These are phyloP conservation scores for Ceyx margarethae DNA, from an alignment of 2,113 vertebrate species.

Conservation along the genomic window DNA sequence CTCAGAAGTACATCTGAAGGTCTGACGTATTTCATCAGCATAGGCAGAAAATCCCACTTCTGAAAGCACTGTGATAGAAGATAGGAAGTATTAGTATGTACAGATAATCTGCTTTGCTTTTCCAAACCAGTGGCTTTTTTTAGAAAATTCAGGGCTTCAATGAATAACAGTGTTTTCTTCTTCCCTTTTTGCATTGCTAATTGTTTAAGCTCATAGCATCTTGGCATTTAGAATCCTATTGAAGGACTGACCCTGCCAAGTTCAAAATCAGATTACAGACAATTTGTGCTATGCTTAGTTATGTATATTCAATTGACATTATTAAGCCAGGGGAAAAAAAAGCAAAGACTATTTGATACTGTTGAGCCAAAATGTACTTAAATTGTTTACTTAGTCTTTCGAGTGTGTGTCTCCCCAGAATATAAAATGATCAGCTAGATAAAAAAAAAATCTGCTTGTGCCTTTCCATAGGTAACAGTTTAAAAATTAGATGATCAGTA, in stretches of 20 bases:
- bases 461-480: neutral
- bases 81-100: constrained; percentile 30
- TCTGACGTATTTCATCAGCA: constrained; percentile 13
- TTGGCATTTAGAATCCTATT: neutral
- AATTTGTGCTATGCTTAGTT: constrained; percentile 4
- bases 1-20: neutral
- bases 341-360: neutral
- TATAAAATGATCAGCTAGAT: neutral
- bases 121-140: neutral
- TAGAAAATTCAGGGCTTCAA: neutral
- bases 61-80: neutral
- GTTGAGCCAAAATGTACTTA: neutral
- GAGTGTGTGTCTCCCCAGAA: neutral
- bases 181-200: neutral
- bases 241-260: constrained; percentile 7
- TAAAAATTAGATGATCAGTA: neutral
- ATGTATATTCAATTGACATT: neutral
- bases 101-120: constrained; percentile 34
- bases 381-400: neutral
- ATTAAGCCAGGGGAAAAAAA: neutral
- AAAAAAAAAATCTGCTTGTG: neutral
- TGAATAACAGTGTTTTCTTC: neutral
- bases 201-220: neutral
- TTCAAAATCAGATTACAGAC: constrained; percentile 14
- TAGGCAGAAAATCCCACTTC: constrained; percentile 30